Conservation (phyloP, 2,113 vertebrate species). For the Tonatia bakeri region DNA sequence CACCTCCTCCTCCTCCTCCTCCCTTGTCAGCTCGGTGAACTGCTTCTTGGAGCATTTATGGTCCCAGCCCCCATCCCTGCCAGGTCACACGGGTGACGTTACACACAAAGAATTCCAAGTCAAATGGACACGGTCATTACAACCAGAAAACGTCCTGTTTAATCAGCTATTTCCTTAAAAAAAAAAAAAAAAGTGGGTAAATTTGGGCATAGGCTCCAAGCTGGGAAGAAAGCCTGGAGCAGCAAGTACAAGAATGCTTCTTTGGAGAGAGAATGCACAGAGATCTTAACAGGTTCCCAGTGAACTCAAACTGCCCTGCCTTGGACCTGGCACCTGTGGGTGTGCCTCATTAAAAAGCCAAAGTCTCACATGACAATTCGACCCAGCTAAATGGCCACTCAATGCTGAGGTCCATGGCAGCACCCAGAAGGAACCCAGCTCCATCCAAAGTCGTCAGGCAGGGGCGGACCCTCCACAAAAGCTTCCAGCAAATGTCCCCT, state of each 20-base stretch:
- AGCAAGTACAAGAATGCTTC: not conserved
- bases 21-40: not conserved
- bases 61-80: not conserved
- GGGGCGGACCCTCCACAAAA: not conserved
- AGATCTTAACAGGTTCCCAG: not conserved
- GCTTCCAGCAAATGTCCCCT: not conserved
- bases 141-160: not conserved
- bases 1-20: not conserved
- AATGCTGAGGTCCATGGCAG: not conserved
- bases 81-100: not conserved
- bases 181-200: not conserved
- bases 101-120: slow-evolving; percentile 12
- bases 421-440: not conserved
- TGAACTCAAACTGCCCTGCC: not conserved
- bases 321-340: not conserved
- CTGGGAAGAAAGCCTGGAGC: not conserved
- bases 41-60: not conserved
- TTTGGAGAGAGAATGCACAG: not conserved
- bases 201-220: not conserved
- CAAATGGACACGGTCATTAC: not conserved
- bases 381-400: not conserved
- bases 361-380: not conserved
- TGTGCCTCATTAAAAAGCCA: not conserved
- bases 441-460: not conserved
- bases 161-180: not conserved